Percentiles rank a stretch among this genome's conserved stretches.
Conservation (phyloP, 1,140 invertebrate genomes). For the Theocolax elegans region DNA sequence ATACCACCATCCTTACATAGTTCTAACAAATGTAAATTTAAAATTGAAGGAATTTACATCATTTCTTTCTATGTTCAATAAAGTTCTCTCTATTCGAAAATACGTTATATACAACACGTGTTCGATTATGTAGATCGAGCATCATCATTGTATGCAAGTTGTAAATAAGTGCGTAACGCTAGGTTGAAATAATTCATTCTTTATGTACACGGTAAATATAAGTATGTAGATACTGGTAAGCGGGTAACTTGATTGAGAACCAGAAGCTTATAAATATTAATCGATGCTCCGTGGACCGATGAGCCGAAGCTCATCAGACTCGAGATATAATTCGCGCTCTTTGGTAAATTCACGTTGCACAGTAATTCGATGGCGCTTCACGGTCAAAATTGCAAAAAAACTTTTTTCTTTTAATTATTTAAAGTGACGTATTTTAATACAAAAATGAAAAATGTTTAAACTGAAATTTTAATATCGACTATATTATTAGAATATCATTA, state of each 20-base stretch:
- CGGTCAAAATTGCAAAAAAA: no score
- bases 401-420: neutral
- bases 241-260: neutral
- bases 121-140: neutral
- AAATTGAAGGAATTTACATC: no score
- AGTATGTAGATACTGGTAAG: no score
- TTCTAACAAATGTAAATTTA: no score
- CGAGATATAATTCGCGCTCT: conserved; percentile 6
- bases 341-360: neutral
- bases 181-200: conserved; percentile 1
- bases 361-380: neutral
- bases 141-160: neutral
- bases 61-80: no score
- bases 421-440: neutral
- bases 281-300: conserved; percentile 3
- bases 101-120: no score
- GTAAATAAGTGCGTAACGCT: neutral
- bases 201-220: neutral
- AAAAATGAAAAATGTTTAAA: neutral
- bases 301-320: neutral
- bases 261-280: conserved; percentile 31
- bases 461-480: neutral
- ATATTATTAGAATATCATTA: neutral
- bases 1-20: no score
- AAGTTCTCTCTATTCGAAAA: no score